Conservation (phyloP, 2,113 vertebrate species). For the Aix galericulata region DNA sequence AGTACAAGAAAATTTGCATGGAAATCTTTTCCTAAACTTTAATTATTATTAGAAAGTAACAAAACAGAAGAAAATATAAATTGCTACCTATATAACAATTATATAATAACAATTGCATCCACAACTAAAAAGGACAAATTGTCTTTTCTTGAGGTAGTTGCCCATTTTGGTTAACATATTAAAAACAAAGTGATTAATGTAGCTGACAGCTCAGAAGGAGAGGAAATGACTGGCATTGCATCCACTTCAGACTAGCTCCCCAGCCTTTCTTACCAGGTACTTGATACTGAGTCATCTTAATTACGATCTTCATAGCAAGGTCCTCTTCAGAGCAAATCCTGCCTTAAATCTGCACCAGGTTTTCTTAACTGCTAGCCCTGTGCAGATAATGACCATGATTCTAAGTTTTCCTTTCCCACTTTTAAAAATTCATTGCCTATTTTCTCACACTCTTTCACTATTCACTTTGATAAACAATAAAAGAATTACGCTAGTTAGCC, state of each 20-base stretch:
- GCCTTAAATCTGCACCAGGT: not conserved
- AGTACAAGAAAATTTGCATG: not conserved
- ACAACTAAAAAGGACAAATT: not conserved
- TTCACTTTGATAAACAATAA: not conserved
- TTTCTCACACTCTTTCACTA: not conserved
- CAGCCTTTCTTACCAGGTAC: not conserved
- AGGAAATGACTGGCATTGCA: not conserved
- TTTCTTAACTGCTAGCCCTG: not conserved
- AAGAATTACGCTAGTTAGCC: not conserved
- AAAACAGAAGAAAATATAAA: not conserved
- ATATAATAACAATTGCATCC: not conserved
- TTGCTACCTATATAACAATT: not conserved
- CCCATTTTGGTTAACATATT: not conserved
- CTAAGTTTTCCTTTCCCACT: not conserved
- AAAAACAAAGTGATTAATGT: not conserved
- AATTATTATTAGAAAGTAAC: not conserved
- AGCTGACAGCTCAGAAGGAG: not conserved
- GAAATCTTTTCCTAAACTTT: not conserved
- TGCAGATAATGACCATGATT: not conserved
- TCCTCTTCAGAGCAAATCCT: not conserved
- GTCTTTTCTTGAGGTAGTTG: not conserved
- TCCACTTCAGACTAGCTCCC: not conserved
- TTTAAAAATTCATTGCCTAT: not conserved
- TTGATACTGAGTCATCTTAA: not conserved
- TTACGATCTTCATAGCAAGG: not conserved